A percentile compares a stretch with the other conserved stretches of the same genome.
phyloP scores from a whole-genome alignment of 2,113 vertebrate genomes.

The Cololabis saira region DNA sequence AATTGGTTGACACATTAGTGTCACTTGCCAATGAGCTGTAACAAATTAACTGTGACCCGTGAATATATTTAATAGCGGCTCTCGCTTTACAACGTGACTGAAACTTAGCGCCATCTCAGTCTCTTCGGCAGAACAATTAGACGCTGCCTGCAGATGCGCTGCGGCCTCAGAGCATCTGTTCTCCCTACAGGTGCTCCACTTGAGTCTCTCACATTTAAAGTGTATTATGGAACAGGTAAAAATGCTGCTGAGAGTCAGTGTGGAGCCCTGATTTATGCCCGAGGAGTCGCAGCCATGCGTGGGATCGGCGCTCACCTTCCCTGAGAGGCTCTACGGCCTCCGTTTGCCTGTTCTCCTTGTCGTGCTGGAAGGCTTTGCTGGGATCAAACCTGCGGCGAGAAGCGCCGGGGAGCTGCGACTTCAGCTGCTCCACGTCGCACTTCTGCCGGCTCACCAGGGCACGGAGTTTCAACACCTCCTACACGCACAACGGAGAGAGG shows the following conservation, averaged over 20 bases:
- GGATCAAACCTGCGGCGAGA: constrained; percentile 84
- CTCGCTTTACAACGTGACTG: no score
- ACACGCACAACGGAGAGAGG: constrained; percentile 3
- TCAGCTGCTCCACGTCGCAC: constrained; percentile 82
- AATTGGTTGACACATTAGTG: no score
- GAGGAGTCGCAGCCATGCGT: neutral
- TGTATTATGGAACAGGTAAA: neutral
- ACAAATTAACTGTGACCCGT: no score
- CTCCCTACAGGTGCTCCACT: no score
- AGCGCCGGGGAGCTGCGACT: constrained; percentile 65
- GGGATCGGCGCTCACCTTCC: constrained; percentile 80
- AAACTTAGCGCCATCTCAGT: no score
- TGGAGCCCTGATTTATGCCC: neutral
- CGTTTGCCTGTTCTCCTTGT: constrained; percentile 88
- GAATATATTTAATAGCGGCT: no score
- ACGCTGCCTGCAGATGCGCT: no score
- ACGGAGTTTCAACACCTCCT: constrained; percentile 89
- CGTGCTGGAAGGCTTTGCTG: constrained; percentile 90
- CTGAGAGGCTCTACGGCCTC: constrained; percentile 76
- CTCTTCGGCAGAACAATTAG: no score
- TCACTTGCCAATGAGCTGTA: no score
- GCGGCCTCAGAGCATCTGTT: no score
- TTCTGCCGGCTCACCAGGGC: constrained; percentile 82
- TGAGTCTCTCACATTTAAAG: neutral
- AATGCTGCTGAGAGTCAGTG: neutral